A percentile compares a stretch with the other conserved stretches of the same genome.
phyloP scores from a whole-genome alignment of 2,113 vertebrate species.

The Cinclus cinclus region DNA sequence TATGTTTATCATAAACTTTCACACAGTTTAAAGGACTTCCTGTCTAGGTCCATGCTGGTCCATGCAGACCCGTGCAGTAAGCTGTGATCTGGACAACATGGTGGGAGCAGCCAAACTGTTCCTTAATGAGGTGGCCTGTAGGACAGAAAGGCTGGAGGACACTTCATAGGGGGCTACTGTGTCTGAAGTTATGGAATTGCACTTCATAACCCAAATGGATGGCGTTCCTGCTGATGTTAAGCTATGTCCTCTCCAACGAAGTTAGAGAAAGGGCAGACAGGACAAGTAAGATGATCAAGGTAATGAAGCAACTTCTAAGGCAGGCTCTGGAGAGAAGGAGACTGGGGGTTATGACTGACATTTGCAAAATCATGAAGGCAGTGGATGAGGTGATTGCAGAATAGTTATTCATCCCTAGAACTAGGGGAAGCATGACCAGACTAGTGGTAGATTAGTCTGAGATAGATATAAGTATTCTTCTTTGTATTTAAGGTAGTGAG shows the following conservation, averaged over 20 bases:
- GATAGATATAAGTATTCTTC: background rate
- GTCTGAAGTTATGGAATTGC: background rate
- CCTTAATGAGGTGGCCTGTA: background rate
- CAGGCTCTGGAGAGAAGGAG: background rate
- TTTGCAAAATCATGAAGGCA: background rate
- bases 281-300: background rate
- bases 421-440: background rate
- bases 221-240: background rate
- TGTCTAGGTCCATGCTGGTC: background rate
- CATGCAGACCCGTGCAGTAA: background rate
- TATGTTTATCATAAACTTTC: background rate
- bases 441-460: background rate
- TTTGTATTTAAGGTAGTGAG: accelerated
- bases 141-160: background rate
- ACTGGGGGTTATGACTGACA: background rate
- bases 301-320: background rate
- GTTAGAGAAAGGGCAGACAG: background rate
- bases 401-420: background rate
- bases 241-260: background rate
- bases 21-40: background rate
- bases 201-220: accelerated
- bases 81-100: accelerated
- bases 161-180: accelerated
- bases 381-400: background rate
- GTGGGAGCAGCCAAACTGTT: background rate